Percentiles rank a stretch among this genome's conserved stretches.
These are phyloP conservation scores for Phaethornis superciliosus DNA, from an alignment of 2,113 vertebrate species.

Conservation along the genomic window DNA sequence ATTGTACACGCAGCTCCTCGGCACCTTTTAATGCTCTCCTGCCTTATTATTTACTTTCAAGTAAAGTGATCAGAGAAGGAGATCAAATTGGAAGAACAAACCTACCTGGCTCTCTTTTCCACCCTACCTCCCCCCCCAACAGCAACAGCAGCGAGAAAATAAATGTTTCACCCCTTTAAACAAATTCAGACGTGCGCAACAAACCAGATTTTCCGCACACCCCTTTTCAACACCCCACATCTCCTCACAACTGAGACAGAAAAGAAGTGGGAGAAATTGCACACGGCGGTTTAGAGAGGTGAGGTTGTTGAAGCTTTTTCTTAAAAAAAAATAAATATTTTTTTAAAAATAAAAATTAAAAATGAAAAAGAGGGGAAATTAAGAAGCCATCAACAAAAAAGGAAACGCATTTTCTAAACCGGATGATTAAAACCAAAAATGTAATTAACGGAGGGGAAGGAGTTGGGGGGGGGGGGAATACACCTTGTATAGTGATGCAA, in stretches of 20 bases:
- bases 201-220: conserved; percentile 25
- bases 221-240: conserved; percentile 9
- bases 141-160: neutral
- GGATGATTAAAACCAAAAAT: conserved; percentile 33
- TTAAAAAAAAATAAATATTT: neutral
- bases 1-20: conserved; percentile 20
- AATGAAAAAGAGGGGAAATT: rapidly evolving
- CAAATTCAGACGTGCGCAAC: conserved; percentile 23
- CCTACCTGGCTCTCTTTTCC: conserved; percentile 62
- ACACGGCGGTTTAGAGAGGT: neutral
- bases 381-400: neutral
- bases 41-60: conserved; percentile 49
- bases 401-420: neutral
- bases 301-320: neutral
- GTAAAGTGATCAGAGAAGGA: conserved; percentile 29
- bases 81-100: conserved; percentile 32
- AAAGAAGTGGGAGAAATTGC: conserved; percentile 6
- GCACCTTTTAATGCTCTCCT: conserved; percentile 30
- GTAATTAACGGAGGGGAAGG: neutral
- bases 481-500: conserved; percentile 58
- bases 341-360: neutral
- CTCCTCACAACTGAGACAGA: conserved; percentile 29
- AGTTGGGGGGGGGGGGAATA: neutral
- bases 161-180: conserved; percentile 39
- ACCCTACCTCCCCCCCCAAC: neutral